Percentiles rank a stretch among this genome's conserved stretches.
Evolutionary conservation across 2,888 invertebrate species (phyloP).

Genomic region (Lasioglossum lativentre): DNA sequence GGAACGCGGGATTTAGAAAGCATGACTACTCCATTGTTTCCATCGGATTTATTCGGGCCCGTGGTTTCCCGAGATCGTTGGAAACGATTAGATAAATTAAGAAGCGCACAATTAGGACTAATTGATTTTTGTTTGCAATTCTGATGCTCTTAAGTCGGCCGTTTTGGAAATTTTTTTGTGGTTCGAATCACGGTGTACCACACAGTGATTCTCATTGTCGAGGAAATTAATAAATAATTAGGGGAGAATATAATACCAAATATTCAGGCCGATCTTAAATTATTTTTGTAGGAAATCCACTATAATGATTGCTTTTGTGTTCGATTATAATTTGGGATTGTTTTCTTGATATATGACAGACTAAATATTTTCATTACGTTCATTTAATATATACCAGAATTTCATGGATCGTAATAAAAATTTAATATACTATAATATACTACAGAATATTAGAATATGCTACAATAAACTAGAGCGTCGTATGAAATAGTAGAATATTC

Average conservation of each 20-base stretch:
- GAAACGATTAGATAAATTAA: slow-evolving; percentile 16
- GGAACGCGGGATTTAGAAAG: slow-evolving; percentile 30
- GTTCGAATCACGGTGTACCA: neutral
- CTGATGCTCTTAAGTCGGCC: neutral
- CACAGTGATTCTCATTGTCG: no score
- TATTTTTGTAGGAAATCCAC: no score
- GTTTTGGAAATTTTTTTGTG: neutral
- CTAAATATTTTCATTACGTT: no score
- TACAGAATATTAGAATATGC: no score
- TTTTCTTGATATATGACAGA: no score
- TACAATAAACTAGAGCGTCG: no score
- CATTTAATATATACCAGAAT: no score
- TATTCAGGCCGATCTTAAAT: no score
- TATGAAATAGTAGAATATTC: no score
- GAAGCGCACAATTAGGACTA: neutral
- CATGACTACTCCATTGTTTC: slow-evolving; percentile 25
- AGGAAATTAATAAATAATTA: neutral
- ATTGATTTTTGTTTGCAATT: neutral
- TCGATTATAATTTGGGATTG: neutral
- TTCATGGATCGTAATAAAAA: no score
- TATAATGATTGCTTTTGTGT: neutral
- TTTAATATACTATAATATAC: no score
- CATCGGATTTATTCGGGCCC: neutral
- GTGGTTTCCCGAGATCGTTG: slow-evolving; percentile 25
- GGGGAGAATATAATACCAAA: no score